Evolutionary conservation across 2,888 invertebrate genomes (phyloP).

Genomic region (Latrodectus hesperus): DNA sequence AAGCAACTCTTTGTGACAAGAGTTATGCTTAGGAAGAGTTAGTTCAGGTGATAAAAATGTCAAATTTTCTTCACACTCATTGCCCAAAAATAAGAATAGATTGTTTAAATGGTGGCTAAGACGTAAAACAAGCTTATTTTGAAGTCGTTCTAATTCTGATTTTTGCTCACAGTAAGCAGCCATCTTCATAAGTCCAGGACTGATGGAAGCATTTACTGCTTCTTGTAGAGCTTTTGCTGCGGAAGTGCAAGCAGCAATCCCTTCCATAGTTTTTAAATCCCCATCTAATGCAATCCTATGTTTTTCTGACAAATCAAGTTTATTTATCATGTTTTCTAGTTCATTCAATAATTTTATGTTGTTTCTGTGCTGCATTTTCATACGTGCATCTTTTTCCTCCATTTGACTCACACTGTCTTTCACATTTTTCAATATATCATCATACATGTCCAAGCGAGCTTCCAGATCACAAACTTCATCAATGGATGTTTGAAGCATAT

Average conservation of each 20-base stretch:
- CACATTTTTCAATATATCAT: conserved; percentile 83
- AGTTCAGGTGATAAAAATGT: conserved; percentile 77
- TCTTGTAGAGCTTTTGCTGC: conserved; percentile 85
- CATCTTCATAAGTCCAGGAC: conserved; percentile 77
- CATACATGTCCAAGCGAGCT: conserved; percentile 84
- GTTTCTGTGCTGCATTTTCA: conserved; percentile 89
- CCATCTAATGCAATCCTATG: conserved; percentile 83
- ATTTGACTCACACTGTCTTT: conserved; percentile 92
- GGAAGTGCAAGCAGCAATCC: conserved; percentile 77
- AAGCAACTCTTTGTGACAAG: conserved; percentile 88
- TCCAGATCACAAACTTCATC: conserved; percentile 84
- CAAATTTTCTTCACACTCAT: conserved; percentile 82
- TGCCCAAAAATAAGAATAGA: conserved; percentile 91
- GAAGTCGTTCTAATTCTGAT: conserved; percentile 84
- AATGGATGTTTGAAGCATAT: conserved; percentile 86
- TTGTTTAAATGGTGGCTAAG: conserved; percentile 94
- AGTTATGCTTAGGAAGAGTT: conserved; percentile 84
- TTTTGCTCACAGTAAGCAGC: conserved; percentile 88
- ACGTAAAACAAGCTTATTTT: conserved; percentile 86
- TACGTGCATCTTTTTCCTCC: conserved; percentile 90
- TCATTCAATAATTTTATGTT: conserved; percentile 86
- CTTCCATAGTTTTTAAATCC: conserved; percentile 80
- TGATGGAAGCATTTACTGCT: conserved; percentile 80
- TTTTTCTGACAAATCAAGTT: conserved; percentile 82
- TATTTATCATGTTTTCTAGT: conserved; percentile 84